Evolutionary conservation across 2,113 vertebrate species (phyloP), one percentile per base, ranked within the genome.

Genomic region (Halichoerus grypus): DNA sequence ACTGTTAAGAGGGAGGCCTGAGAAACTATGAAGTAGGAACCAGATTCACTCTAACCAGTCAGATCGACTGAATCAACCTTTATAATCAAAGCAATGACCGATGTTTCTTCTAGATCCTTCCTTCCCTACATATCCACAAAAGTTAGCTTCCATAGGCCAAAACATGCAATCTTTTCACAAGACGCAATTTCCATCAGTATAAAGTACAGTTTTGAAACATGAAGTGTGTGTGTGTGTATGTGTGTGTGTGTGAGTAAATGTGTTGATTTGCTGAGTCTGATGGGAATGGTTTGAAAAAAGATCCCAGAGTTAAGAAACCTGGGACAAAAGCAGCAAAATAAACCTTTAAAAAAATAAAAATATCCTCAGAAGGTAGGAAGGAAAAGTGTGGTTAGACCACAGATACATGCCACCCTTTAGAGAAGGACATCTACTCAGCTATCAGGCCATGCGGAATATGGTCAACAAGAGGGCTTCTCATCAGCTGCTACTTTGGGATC

Each of bases 231-330:
- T 21, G 22, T 51, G 24, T 80, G 14, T 92, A 33, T 51, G 9
- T 57, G 28, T 95, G 61, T 49, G n/a, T 39, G 22, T 51, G 18
- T 79, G 14, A 84, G 72, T 65, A 13, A 53, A 88, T 59, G 42
- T 55, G n/a, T 71, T 72, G 53, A 85, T 95, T 91, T 12, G 15
- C 7, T 46, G 31, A 92, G 31, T 63, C 31, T 57, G n/a, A 53
- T 53, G n/a, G 42, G 33, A 67, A 71, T 82, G 13, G 3, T 28
- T 91, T 63, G 10, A 69, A 74, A 76, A 91, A 74, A 85, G 13
- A 79, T n/a, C 13, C 7, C 39, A 71, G 88, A 82, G 18, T 82
- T 95, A 85, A 86, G 26, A 85, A 95, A 95, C 18, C 24, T 39
- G 7, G 22, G 65, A 71, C 61, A 90, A 65, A 0, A 51, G 31